Evolutionary conservation across 2,888 invertebrate species (phyloP).

Genomic region (Acanthococcus lagerstroemiae): DNA sequence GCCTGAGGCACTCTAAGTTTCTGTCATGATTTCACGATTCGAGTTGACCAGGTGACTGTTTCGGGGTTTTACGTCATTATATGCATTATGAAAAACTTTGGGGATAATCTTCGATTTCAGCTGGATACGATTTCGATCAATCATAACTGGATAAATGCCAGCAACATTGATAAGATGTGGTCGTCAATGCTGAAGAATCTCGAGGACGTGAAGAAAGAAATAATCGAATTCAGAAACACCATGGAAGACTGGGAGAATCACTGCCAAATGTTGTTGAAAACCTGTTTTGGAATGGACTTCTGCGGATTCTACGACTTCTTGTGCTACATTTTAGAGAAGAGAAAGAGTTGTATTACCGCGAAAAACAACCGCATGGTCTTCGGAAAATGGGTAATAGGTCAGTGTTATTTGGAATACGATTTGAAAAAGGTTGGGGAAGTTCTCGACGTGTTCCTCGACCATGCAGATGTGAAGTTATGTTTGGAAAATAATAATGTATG

Average conservation of each 20-base stretch:
- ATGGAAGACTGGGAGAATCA: slow-evolving; percentile 64
- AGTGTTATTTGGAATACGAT: slow-evolving; percentile 46
- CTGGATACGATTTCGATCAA: slow-evolving; percentile 92
- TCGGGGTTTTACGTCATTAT: no score
- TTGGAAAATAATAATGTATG: slow-evolving; percentile 5
- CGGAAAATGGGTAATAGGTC: slow-evolving; percentile 43
- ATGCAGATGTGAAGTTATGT: background rate
- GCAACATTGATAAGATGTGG: slow-evolving; percentile 70
- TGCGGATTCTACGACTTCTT: slow-evolving; percentile 57
- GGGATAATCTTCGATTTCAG: slow-evolving; percentile 43
- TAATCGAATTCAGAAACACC: slow-evolving; percentile 58
- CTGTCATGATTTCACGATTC: no score
- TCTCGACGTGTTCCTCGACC: background rate
- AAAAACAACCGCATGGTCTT: slow-evolving; percentile 40
- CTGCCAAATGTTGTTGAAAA: slow-evolving; percentile 70
- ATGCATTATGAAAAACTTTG: no score
- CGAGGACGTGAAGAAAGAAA: slow-evolving; percentile 61
- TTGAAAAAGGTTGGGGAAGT: slow-evolving; percentile 43
- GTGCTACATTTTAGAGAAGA: slow-evolving; percentile 51
- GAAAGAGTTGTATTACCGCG: slow-evolving; percentile 46
- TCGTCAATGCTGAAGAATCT: slow-evolving; percentile 54
- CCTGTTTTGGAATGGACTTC: slow-evolving; percentile 68
- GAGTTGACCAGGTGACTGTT: no score
- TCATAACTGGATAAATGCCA: slow-evolving; percentile 94
- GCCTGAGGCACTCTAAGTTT: no score